Evolutionary conservation across 2,113 vertebrate species (phyloP).

Genomic region (Taurulus bubalis): DNA sequence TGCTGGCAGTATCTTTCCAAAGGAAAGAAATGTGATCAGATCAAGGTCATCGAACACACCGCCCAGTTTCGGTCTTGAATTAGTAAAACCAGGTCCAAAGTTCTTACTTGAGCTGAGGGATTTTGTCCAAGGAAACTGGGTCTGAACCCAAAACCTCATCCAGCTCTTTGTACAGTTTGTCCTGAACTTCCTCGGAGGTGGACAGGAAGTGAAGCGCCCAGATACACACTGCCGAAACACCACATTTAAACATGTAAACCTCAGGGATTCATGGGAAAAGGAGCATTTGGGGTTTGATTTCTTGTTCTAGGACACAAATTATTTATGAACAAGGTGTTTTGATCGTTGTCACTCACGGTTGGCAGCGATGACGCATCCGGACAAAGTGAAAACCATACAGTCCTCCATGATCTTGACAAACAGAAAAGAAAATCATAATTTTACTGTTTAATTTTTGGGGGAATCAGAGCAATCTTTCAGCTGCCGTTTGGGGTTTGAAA

Average conservation of each 20-base stretch:
- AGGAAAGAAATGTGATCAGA: slow-evolving; percentile 18
- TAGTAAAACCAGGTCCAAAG: neutral
- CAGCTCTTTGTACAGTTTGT: slow-evolving; percentile 90
- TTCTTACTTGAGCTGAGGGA: slow-evolving; percentile 91
- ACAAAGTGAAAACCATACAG: slow-evolving; percentile 95
- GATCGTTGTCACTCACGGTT: slow-evolving; percentile 87
- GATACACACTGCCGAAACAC: slow-evolving; percentile 88
- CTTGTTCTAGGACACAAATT: neutral
- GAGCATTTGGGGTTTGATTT: neutral
- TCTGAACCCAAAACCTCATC: slow-evolving; percentile 88
- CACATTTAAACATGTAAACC: neutral
- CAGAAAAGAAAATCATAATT: neutral
- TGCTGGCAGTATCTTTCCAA: slow-evolving; percentile 91
- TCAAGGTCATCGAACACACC: neutral
- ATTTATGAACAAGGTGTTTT: neutral
- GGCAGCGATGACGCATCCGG: slow-evolving; percentile 92
- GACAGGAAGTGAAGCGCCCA: slow-evolving; percentile 96
- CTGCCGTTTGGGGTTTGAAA: neutral
- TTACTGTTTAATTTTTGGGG: neutral
- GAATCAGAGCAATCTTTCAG: neutral
- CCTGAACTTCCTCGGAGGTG: slow-evolving; percentile 90
- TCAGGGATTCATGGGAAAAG: neutral
- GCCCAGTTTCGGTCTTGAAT: too few species aligned
- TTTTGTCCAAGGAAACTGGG: slow-evolving; percentile 89
- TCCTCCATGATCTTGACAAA: slow-evolving; percentile 91